These are phyloP conservation scores for Bagarius yarrelli DNA, from an alignment of 2,113 vertebrate genomes.

Conservation along the genomic window DNA sequence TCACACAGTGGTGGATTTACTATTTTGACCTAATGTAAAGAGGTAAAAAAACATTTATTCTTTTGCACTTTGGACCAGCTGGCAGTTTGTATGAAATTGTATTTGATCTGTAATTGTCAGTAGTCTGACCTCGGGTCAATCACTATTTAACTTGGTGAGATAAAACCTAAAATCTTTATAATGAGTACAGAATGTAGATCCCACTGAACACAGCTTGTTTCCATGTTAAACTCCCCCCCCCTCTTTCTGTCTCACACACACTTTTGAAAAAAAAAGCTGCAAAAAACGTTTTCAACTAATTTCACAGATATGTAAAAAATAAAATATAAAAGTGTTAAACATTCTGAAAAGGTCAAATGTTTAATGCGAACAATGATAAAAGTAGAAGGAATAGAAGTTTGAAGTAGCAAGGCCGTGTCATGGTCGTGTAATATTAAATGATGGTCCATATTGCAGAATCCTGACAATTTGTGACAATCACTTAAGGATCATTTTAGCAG, in stretches of 20 bases:
- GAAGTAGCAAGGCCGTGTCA: background rate
- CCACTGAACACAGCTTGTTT: slow-evolving; percentile 8
- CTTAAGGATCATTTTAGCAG: background rate
- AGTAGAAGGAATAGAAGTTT: background rate
- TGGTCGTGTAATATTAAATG: background rate
- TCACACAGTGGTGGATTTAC: background rate
- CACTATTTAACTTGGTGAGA: background rate
- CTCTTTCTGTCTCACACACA: background rate
- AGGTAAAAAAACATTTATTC: background rate
- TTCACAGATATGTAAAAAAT: background rate
- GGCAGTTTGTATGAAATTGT: background rate
- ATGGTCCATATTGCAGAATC: background rate
- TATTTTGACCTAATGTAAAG: background rate
- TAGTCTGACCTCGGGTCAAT: background rate
- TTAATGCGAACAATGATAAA: background rate
- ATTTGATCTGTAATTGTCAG: background rate
- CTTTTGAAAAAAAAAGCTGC: background rate
- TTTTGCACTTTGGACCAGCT: background rate
- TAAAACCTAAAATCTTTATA: background rate
- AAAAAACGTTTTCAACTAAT: background rate
- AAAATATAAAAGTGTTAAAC: background rate
- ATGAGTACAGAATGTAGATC: background rate
- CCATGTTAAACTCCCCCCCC: background rate
- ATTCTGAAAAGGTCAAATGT: background rate
- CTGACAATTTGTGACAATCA: slow-evolving; percentile 18